These are phyloP conservation scores for Hydrolagus colliei DNA, from an alignment of 2,797 vertebrate genomes.

Conservation along the genomic window DNA sequence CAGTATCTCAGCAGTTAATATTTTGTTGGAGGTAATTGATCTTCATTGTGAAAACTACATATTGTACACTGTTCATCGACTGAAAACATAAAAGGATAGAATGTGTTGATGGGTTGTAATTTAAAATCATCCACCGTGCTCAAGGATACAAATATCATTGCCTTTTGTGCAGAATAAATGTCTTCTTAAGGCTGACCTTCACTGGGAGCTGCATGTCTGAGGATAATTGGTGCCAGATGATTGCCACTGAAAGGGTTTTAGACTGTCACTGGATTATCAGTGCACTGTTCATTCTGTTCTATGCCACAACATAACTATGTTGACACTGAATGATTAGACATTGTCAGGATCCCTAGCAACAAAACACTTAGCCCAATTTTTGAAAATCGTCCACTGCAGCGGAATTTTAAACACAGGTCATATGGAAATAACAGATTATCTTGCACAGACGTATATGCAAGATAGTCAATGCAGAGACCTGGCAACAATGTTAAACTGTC, in stretches of 20 bases:
- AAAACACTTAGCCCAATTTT: not conserved
- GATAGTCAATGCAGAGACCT: too few species aligned
- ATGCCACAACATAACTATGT: not conserved
- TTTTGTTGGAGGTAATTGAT: not conserved
- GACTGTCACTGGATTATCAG: not conserved
- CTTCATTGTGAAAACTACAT: not conserved
- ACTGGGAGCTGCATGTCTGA: not conserved
- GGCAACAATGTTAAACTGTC: too few species aligned
- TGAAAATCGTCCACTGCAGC: not conserved
- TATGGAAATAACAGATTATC: not conserved
- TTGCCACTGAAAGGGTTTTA: not conserved
- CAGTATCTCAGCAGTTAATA: not conserved
- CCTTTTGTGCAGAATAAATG: not conserved
- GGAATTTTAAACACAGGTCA: not conserved
- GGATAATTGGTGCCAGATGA: constrained; percentile 16
- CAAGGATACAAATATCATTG: not conserved
- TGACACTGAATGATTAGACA: not conserved
- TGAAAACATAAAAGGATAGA: not conserved
- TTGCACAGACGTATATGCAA: too few species aligned
- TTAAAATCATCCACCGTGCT: not conserved
- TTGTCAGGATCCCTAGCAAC: not conserved
- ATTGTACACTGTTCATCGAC: not conserved
- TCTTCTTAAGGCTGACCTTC: not conserved
- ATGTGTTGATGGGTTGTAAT: not conserved
- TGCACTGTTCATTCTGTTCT: too few species aligned